phyloP scores from a whole-genome alignment of 2,888 invertebrate genomes.

The Pantelozetes paolii region DNA sequence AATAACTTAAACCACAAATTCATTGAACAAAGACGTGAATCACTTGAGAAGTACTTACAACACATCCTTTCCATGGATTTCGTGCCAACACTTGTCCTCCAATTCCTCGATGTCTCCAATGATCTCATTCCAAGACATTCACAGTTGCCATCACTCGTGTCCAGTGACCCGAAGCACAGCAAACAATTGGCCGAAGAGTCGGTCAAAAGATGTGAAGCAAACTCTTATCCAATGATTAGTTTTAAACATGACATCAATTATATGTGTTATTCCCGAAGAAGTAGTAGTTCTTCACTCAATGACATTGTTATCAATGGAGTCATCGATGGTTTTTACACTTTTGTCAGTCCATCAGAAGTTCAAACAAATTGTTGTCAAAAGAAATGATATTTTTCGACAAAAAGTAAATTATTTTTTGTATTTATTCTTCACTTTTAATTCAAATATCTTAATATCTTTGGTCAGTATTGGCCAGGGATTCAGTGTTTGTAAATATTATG shows the following conservation, averaged over 20 bases:
- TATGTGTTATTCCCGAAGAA: not conserved
- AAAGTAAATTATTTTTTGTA: too few species aligned
- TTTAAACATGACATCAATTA: not conserved
- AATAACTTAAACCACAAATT: slow-evolving; percentile 12
- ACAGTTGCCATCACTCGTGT: too few species aligned
- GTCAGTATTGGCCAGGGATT: too few species aligned
- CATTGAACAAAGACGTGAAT: not conserved
- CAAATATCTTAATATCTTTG: too few species aligned
- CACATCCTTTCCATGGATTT: not conserved
- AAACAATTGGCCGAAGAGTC: not conserved
- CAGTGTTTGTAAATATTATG: too few species aligned
- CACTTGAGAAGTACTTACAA: not conserved
- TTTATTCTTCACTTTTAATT: too few species aligned
- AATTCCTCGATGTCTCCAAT: not conserved
- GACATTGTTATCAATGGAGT: not conserved
- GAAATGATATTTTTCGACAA: too few species aligned
- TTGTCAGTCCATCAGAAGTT: too few species aligned
- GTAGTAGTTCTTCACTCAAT: slow-evolving; percentile 8
- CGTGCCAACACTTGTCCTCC: not conserved
- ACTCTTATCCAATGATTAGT: not conserved
- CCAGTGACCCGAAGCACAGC: too few species aligned
- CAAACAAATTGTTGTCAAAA: too few species aligned
- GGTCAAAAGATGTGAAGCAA: not conserved
- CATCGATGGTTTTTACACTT: slow-evolving; percentile 6
- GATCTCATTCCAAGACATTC: not conserved